Conservation (phyloP, 35 echinoderm and acorn worm genomes). For the Hemicentrotus pulcherrimus region DNA sequence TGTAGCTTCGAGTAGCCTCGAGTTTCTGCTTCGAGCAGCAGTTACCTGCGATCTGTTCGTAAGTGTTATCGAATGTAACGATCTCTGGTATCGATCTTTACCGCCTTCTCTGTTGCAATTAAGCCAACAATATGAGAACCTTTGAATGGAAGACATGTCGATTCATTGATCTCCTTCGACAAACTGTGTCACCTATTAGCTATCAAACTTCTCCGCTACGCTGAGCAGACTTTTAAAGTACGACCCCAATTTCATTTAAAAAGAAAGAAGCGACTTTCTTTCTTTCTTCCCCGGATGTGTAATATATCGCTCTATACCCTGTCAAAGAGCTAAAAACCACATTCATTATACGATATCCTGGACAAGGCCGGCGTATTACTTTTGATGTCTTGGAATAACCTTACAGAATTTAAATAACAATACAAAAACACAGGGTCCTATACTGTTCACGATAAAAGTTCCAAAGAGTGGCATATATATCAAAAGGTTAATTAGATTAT, state of each 20-base stretch:
- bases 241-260: constrained; percentile 15
- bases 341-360: neutral
- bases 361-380: neutral
- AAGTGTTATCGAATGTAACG: constrained; percentile 20
- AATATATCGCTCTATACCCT: neutral
- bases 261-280: neutral
- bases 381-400: neutral
- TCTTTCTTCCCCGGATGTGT: neutral
- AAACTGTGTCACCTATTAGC: constrained; percentile 29
- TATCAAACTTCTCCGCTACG: neutral
- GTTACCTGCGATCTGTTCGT: neutral
- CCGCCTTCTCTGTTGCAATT: constrained; percentile 36
- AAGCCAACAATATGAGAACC: neutral
- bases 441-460: neutral
- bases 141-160: neutral
- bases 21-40: too few relatives aligned
- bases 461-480: neutral
- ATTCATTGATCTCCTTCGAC: neutral
- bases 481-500: neutral
- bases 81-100: constrained; percentile 8
- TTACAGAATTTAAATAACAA: neutral
- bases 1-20: too few relatives aligned
- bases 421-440: neutral
- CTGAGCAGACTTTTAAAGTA: constrained; percentile 23
- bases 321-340: neutral